These are phyloP conservation scores for Ameiurus melas DNA, from an alignment of 2,113 vertebrate genomes.

Conservation along the genomic window DNA sequence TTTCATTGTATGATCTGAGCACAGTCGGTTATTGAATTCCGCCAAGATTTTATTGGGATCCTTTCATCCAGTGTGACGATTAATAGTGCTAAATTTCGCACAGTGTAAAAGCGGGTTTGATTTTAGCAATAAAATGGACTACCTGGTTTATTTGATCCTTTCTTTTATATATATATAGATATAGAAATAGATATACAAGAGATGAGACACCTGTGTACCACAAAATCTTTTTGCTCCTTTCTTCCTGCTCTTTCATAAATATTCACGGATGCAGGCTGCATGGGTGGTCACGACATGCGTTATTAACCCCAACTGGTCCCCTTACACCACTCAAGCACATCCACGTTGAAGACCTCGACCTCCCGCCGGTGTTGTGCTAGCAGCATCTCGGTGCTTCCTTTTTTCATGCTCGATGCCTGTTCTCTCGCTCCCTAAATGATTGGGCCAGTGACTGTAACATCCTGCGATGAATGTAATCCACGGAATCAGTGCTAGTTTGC, in stretches of 20 bases:
- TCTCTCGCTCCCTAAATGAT: conserved; percentile 8
- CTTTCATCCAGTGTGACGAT: not conserved
- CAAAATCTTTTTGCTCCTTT: conserved; percentile 44
- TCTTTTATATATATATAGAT: not conserved
- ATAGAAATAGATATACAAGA: not conserved
- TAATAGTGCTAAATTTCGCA: not conserved
- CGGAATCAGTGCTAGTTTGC: conserved; percentile 15
- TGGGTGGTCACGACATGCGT: conserved; percentile 60
- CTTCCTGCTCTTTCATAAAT: conserved; percentile 66
- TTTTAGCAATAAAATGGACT: not conserved
- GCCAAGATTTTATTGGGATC: not conserved
- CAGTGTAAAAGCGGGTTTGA: not conserved
- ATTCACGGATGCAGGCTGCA: conserved; percentile 61
- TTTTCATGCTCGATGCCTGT: not conserved
- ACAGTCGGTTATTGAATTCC: not conserved
- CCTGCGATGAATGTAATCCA: conserved; percentile 23
- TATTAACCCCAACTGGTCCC: conserved; percentile 54
- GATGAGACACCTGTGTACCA: conserved; percentile 60
- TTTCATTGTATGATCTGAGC: not conserved
- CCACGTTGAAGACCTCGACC: conserved; percentile 61
- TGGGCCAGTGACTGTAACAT: not conserved
- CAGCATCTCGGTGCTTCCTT: conserved; percentile 32
- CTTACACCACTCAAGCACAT: conserved; percentile 58
- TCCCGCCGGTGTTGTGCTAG: conserved; percentile 52
- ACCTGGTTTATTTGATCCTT: not conserved